Evolutionary conservation across 2,113 vertebrate species (phyloP).

Genomic region (Larimichthys crocea): DNA sequence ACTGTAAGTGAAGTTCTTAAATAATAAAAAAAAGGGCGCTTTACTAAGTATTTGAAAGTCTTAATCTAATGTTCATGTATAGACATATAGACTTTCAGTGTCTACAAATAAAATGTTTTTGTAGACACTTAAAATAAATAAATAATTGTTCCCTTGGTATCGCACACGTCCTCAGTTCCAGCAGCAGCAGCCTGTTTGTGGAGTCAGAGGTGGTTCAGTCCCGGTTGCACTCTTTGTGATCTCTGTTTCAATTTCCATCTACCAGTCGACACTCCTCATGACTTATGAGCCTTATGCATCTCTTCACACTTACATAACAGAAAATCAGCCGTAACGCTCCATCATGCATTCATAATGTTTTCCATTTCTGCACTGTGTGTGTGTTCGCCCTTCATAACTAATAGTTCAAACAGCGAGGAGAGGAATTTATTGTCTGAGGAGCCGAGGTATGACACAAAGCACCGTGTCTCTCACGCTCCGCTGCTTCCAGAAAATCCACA

Average conservation of each 20-base stretch:
- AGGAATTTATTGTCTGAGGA: conserved; percentile 48
- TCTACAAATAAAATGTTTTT: not conserved
- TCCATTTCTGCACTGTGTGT: conserved; percentile 52
- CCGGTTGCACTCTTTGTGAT: conserved; percentile 30
- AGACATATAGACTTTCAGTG: not conserved
- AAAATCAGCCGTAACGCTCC: conserved; percentile 45
- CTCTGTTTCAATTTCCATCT: conserved; percentile 39
- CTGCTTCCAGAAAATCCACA: conserved; percentile 48
- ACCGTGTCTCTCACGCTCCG: conserved; percentile 38
- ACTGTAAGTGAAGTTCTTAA: no score
- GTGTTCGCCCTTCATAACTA: conserved; percentile 43
- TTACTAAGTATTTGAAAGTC: no score
- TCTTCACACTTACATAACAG: conserved; percentile 58
- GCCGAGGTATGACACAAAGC: conserved; percentile 50
- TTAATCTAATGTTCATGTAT: not conserved
- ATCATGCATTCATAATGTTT: conserved; percentile 69
- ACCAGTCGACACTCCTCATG: conserved; percentile 19
- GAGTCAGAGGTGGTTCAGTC: not conserved
- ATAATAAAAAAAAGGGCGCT: no score
- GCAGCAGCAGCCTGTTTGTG: not conserved
- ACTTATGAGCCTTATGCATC: conserved; percentile 49
- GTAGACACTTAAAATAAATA: not conserved
- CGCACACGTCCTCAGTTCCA: not conserved
- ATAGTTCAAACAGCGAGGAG: conserved; percentile 54
- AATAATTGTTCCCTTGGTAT: not conserved